phyloP scores from a whole-genome alignment of 53 echinoderm and acorn worm genomes.

The Actinopyga echinites region DNA sequence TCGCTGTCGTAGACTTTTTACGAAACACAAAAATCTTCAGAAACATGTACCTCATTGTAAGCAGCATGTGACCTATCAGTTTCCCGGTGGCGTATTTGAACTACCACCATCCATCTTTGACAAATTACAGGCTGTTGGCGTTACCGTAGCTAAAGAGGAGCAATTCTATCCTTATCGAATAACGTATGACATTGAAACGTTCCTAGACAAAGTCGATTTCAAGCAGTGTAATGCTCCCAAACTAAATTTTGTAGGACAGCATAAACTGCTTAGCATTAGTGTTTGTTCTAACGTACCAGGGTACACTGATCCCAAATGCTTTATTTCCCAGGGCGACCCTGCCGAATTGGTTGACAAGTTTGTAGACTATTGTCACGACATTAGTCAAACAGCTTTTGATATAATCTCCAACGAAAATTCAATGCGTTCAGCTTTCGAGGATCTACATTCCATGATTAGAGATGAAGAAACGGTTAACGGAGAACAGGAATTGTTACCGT shows the following conservation, averaged over 20 bases:
- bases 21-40: not conserved
- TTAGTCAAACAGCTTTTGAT: constrained; percentile 36
- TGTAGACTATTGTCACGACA: constrained; percentile 10
- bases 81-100: constrained; percentile 28
- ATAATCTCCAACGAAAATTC: not conserved
- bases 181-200: constrained; percentile 60
- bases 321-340: constrained; percentile 29
- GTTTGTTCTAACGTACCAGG: constrained; percentile 54
- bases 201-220: not conserved
- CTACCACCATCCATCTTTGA: constrained; percentile 49
- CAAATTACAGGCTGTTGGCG: constrained; percentile 28
- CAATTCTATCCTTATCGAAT: constrained; percentile 47
- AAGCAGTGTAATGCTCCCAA: not conserved
- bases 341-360: constrained; percentile 25
- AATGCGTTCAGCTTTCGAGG: not conserved
- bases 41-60: constrained; percentile 23
- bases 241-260: not conserved
- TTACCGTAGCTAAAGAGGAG: not conserved
- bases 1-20: not conserved
- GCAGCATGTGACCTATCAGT: not conserved
- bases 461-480: not conserved
- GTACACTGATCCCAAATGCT: not conserved
- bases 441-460: not conserved
- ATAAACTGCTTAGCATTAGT: constrained; percentile 39
- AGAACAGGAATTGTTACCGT: not conserved